phyloP scores from a whole-genome alignment of 2,888 invertebrate genomes.

The Nowickia ferox region DNA sequence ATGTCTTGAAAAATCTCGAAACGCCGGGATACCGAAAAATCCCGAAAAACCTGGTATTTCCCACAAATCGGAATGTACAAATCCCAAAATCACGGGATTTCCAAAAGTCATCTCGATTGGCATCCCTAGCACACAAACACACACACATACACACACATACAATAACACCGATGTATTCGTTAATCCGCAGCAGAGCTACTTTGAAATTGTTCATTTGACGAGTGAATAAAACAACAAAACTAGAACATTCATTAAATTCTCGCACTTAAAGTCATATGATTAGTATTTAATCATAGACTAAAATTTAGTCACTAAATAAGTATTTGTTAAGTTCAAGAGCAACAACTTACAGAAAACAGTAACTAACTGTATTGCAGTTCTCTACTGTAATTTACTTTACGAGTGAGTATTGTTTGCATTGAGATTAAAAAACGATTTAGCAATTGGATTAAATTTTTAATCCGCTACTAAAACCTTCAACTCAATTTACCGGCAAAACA shows the following conservation, averaged over 20 bases:
- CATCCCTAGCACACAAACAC: too few species aligned
- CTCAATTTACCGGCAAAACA: conserved; percentile 13
- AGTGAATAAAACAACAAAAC: conserved; percentile 41
- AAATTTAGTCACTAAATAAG: too few species aligned
- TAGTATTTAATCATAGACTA: conserved; percentile 28
- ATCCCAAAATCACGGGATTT: too few species aligned
- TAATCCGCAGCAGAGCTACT: conserved; percentile 8
- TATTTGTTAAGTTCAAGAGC: conserved; percentile 12
- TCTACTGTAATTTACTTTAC: conserved; percentile 16
- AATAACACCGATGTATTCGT: too few species aligned
- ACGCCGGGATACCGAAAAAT: too few species aligned
- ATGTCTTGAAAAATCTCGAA: too few species aligned
- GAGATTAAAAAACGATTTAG: conserved; percentile 48
- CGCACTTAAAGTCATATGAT: conserved; percentile 1
- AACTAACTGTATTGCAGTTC: conserved; percentile 8
- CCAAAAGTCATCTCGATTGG: too few species aligned
- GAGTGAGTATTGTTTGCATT: background rate
- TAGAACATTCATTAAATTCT: conserved; percentile 29
- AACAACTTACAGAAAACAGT: background rate
- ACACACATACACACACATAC: background rate
- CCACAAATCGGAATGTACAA: too few species aligned
- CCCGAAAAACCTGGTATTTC: too few species aligned
- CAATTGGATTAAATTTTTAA: conserved; percentile 51
- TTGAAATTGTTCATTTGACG: conserved; percentile 35
- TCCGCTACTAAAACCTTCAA: conserved; percentile 33